These are phyloP conservation scores for Catocala nupta DNA, from an alignment of 2,888 invertebrate genomes.

Conservation along the genomic window DNA sequence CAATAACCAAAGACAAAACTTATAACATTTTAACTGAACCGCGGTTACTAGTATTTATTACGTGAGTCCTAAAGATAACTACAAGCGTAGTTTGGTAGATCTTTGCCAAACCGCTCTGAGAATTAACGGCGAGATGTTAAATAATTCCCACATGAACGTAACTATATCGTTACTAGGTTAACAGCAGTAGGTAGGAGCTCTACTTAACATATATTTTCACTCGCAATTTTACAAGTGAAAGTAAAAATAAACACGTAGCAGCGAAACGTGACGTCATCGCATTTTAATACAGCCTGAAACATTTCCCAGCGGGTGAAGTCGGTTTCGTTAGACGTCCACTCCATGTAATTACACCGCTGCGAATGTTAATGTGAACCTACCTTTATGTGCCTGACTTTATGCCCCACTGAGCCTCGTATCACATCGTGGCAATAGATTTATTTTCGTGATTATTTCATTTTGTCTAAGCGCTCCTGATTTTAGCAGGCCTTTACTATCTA, in stretches of 20 bases:
- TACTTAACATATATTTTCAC: neutral
- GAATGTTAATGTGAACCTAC: slow-evolving; percentile 43
- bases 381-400: slow-evolving; percentile 30
- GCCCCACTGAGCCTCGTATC: slow-evolving; percentile 16
- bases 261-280: slow-evolving; percentile 53
- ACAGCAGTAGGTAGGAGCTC: neutral
- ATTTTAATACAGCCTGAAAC: slow-evolving; percentile 55
- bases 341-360: slow-evolving; percentile 59
- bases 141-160: neutral
- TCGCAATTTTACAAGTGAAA: slow-evolving; percentile 14
- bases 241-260: slow-evolving; percentile 14
- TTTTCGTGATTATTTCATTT: too few relatives aligned
- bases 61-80: too few relatives aligned
- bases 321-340: slow-evolving; percentile 51
- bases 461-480: too few relatives aligned
- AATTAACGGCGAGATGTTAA: neutral
- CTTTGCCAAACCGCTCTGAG: too few relatives aligned
- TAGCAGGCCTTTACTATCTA: too few relatives aligned
- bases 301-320: slow-evolving; percentile 54
- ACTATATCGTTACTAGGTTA: neutral
- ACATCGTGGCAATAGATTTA: neutral
- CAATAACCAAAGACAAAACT: too few relatives aligned
- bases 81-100: too few relatives aligned
- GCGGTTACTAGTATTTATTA: too few relatives aligned
- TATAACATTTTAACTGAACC: too few relatives aligned